Evolutionary conservation across 2,888 invertebrate species (phyloP).

Genomic region (Tridacna crocea): DNA sequence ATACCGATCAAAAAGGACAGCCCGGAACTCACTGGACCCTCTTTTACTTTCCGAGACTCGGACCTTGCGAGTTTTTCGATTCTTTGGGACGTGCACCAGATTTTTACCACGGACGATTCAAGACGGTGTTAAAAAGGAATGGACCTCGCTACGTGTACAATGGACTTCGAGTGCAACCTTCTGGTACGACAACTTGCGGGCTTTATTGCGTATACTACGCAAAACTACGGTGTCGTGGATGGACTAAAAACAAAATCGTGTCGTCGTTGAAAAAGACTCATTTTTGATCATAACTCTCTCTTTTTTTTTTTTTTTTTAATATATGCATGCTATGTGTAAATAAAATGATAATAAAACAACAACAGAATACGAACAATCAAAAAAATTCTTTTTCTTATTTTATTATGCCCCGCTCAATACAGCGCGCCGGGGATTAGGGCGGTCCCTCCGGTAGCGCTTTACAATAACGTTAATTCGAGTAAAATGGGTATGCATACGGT

Average conservation of each 20-base stretch:
- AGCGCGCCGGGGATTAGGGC: background rate
- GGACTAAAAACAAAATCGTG: background rate
- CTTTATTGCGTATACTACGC: conserved; percentile 13
- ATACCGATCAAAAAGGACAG: conserved; percentile 9
- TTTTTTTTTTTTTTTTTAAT: too few species aligned
- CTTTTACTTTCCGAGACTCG: conserved; percentile 20
- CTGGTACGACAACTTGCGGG: background rate
- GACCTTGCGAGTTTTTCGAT: conserved; percentile 24
- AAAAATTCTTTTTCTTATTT: background rate
- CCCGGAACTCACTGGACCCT: conserved; percentile 18
- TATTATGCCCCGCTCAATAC: background rate
- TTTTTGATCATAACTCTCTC: background rate
- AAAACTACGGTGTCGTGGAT: background rate
- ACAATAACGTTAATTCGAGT: background rate
- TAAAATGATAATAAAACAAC: background rate
- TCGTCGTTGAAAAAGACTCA: background rate
- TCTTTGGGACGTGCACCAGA: conserved; percentile 11
- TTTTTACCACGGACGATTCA: conserved; percentile 24
- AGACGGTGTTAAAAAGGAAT: conserved; percentile 1
- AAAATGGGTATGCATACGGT: background rate
- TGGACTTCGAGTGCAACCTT: background rate
- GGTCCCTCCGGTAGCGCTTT: background rate
- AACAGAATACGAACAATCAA: background rate
- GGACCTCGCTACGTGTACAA: conserved; percentile 25
- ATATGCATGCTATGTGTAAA: background rate